A percentile compares a stretch with the other conserved stretches of the same genome.
These are phyloP conservation scores for Stomatorhinus walkeri DNA, from an alignment of 2,797 vertebrate genomes.

Conservation along the genomic window DNA sequence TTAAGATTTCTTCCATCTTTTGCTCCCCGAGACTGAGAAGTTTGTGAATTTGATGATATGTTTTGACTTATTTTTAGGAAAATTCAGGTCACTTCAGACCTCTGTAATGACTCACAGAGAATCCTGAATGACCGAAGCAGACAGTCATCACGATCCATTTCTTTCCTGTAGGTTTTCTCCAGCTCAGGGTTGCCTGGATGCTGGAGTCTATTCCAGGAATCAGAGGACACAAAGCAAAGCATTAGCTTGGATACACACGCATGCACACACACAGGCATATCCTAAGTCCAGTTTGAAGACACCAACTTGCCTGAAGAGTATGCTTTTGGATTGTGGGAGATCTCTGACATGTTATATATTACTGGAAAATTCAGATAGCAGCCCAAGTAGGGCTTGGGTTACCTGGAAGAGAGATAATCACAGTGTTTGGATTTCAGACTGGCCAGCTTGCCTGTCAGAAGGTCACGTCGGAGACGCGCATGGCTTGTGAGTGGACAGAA, in stretches of 20 bases:
- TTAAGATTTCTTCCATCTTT: not conserved
- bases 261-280: not conserved
- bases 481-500: not conserved
- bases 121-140: not conserved
- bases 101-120: not conserved
- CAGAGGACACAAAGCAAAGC: not conserved
- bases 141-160: not conserved
- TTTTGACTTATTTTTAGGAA: slow-evolving; percentile 5
- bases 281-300: not conserved
- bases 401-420: not conserved
- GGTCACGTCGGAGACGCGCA: not conserved
- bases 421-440: not conserved
- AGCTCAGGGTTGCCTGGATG: not conserved
- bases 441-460: not conserved
- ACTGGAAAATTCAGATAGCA: not conserved
- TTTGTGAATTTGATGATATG: not conserved
- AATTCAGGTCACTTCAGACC: not conserved
- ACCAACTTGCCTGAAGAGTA: not conserved
- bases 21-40: not conserved
- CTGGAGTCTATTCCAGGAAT: not conserved
- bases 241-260: not conserved
- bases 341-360: not conserved
- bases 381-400: not conserved
- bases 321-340: not conserved
- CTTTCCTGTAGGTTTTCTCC: not conserved